Evolutionary conservation across 2,888 invertebrate genomes (phyloP).

Genomic region (Xylocampa areola): DNA sequence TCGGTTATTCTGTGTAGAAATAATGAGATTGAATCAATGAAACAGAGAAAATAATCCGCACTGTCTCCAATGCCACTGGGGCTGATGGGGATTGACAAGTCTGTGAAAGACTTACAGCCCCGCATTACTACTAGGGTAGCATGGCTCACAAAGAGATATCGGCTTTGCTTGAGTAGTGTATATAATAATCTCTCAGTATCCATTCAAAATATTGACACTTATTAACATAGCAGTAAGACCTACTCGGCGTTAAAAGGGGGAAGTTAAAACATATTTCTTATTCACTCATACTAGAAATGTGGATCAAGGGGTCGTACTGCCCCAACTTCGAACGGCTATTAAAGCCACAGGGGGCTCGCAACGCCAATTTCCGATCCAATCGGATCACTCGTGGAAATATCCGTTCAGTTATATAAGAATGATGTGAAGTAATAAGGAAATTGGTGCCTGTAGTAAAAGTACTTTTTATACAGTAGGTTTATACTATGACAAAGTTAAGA

Average conservation of each 20-base stretch:
- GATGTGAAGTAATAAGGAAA: too few species aligned
- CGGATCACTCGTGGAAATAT: too few species aligned
- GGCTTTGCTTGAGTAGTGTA: constrained; percentile 2
- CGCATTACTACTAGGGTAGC: constrained; percentile 14
- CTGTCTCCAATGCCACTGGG: neutral
- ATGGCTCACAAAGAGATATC: constrained; percentile 1
- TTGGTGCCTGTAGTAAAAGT: too few species aligned
- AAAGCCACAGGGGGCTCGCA: too few species aligned
- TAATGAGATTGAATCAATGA: too few species aligned
- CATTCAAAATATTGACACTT: neutral
- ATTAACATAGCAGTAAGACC: neutral
- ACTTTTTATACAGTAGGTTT: too few species aligned
- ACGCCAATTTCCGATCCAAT: too few species aligned
- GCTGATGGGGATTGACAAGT: neutral
- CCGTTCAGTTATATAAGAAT: too few species aligned
- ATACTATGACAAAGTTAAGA: too few species aligned
- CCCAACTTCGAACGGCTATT: neutral
- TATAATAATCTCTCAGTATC: neutral
- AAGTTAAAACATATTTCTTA: neutral
- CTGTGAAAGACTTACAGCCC: neutral
- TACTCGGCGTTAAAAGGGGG: neutral
- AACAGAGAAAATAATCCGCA: too few species aligned
- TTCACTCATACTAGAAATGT: constrained; percentile 13
- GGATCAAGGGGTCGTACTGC: too few species aligned
- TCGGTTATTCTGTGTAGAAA: too few species aligned